Evolutionary conservation across 2,888 invertebrate species (phyloP), one percentile per base, ranked within the genome.

Genomic region (Mactromeris polynyma): DNA sequence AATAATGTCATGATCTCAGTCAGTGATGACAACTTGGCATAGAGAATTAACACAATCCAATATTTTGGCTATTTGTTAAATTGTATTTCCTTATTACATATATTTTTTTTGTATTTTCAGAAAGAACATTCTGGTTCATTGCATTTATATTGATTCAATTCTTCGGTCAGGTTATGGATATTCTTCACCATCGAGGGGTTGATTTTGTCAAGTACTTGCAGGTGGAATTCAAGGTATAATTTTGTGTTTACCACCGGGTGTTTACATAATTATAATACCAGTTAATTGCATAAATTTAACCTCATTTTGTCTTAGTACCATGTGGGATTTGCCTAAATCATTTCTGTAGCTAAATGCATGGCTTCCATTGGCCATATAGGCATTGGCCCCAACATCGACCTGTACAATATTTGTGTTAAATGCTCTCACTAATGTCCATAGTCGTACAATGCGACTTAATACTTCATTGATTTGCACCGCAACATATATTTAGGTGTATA

Each of bases 191-290:
- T 31, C 11, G n/a, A n/a, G 87, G 84, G 11, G 26, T 88, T 73
- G 73, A 46, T 33, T 42, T 69, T 31, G 64, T 88, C 19, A 58
- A 69, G 64, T 88, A 80, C 42, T 81, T 88, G 31, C 87, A 88
- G 51, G 58, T 26, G 26, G 82, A 81, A 73, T 88, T 88, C 38
- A 46, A 64, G 80, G 84, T 83, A 83, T 3, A 40, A 11, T 69
- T 33, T 9, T 31, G 33, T 26, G 6, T 7, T 64, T 33, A 2
- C 33, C 31, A 26, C 4, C 3, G 17, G 0, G 7, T 31, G 11
- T 69, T 64, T 3, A 11, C 31, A n/a, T 26, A 51, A n/a, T 69
- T 7, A 11, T 7, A 33, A 17, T 31, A 69, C 1, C 14, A 33
- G 26, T 6, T 33, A 26, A 69, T 58, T n/a, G 26, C 1, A 58